Base-by-base conservation (phyloP, 2,888 invertebrate species). In the Tuta absoluta region DNA sequence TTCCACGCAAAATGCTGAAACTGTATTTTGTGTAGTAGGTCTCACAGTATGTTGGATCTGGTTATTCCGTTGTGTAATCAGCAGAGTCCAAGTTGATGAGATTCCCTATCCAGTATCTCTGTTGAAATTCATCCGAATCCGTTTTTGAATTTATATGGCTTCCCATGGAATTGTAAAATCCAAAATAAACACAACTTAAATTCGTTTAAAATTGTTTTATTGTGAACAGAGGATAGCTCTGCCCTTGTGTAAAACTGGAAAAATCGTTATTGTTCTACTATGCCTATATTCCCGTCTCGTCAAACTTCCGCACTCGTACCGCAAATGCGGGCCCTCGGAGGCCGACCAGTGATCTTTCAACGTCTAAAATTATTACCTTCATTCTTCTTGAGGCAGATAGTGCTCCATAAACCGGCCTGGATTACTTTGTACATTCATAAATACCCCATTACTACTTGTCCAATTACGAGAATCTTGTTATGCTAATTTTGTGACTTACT, bases 281-380 rank as follows among this genome's bases (percentile, higher is more conserved):
- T 41, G 41, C 12, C 28, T 45, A 24, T 24, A 11, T 24, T 60
- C 59, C 45, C 62, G 63, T 2, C 37, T 62, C 62, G 21, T 49
- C 48, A 61, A 63, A 56, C 81, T 86, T 87, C 85, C 87, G 82
- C 69, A 78, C 72, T 63, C 82, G 78, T 80, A 68, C 71, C 69
- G 67, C 69, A 70, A 75, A 76, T 72, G 69, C 65, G 65, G 66
- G 70, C 66, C 71, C 77, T 66, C 72, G 78, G 81, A 90, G 89
- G 90, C 73, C 89, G 75, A 64, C 88, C 68, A 86, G 88, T 89
- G 88, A 74, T 86, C 80, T 90, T 89, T 88, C 62, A 24, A 66
- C 66, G 67, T 74, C 70, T 73, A 70, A 73, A 75, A 71, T 75
- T 66, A 67, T 69, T 72, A 71, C 71, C 72, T 73, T 72, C 56